Evolutionary conservation across 1,140 invertebrate genomes (phyloP), one percentile per base, ranked within the genome.

Genomic region (Gonatopus flavifemur): DNA sequence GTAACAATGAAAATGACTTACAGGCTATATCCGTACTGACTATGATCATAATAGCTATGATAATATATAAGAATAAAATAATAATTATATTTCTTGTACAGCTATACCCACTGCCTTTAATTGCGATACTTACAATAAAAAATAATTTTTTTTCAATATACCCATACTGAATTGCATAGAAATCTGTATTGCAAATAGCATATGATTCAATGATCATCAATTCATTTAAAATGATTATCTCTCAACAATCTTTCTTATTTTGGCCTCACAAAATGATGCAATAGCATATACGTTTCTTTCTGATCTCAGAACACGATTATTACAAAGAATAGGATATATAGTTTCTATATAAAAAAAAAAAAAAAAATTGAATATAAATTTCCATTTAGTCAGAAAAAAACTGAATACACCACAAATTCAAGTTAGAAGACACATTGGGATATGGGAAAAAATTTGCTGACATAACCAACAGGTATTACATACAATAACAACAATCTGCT

Each of bases 1-100:
- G 72, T 77, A 77, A 77, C 74, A 77, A 75, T 77, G 71, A 75
- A 77, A 77, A 75, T 76, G 66, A 55, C 71, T 76, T 76, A 77
- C 53, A 49, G 36, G 52, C 67, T 71, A n/a, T n/a, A 74, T 67
- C 52, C 58, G 56, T 73, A 68, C 59, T 69, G 57, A 42, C 72
- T 74, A 75, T 55, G 53, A 55, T 72, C 69, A 63, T 68, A 66
- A 63, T 69, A 68, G 53, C 58, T 67, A 66, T 58, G 60, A 52
- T 73, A 66, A 64, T 70, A 70, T 67, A 64, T 66, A 58, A 64
- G 73, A 74, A 72, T 75, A 74, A 74, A 76, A 72, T 74, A 72
- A 72, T 76, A 67, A 64, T 65, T 55, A 59, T 72, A 66, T 53
- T 67, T 67, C 61, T 67, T 54, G 51, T 68, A 67, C 66, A 70